Conservation (phyloP, 1,140 invertebrate genomes). For the Phymastichus coffea region DNA sequence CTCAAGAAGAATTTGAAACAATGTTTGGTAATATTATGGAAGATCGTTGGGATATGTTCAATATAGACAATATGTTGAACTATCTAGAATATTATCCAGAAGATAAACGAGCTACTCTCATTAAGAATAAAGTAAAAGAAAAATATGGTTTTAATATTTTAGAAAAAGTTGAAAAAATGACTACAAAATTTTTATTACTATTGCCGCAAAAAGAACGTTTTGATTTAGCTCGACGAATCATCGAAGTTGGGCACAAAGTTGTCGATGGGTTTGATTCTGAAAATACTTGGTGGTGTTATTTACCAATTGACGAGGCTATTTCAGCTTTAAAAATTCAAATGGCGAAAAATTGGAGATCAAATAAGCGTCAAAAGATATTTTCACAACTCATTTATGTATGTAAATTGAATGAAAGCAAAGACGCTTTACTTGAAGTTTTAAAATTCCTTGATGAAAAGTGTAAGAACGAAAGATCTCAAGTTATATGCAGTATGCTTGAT, state of each 20-base stretch:
- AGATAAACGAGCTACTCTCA: conserved; percentile 27
- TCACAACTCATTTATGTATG: conserved; percentile 40
- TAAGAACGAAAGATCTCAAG: conserved; percentile 36
- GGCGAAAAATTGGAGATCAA: background rate
- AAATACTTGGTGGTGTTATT: conserved; percentile 40
- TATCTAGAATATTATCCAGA: conserved; percentile 38
- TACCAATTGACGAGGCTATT: conserved; percentile 37
- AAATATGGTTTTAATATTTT: conserved; percentile 34
- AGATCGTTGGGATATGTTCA: conserved; percentile 18
- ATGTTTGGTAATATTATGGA: conserved; percentile 39
- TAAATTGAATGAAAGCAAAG: conserved; percentile 39
- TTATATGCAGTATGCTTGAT: conserved; percentile 24
- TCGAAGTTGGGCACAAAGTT: conserved; percentile 18
- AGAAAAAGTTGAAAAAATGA: conserved; percentile 25
- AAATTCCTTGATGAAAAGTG: conserved; percentile 35
- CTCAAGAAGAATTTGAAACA: conserved; percentile 31
- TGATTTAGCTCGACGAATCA: conserved; percentile 36
- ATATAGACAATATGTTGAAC: conserved; percentile 2
- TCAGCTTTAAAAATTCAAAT: conserved; percentile 36
- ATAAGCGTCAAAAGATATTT: conserved; percentile 19
- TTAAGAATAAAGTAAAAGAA: conserved; percentile 33
- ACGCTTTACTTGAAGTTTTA: conserved; percentile 35
- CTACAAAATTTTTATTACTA: conserved; percentile 26
- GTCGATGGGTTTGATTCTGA: background rate
- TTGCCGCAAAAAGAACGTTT: conserved; percentile 37